These are phyloP conservation scores for Sepiola atlantica DNA, from an alignment of 2,888 invertebrate genomes.

Conservation along the genomic window DNA sequence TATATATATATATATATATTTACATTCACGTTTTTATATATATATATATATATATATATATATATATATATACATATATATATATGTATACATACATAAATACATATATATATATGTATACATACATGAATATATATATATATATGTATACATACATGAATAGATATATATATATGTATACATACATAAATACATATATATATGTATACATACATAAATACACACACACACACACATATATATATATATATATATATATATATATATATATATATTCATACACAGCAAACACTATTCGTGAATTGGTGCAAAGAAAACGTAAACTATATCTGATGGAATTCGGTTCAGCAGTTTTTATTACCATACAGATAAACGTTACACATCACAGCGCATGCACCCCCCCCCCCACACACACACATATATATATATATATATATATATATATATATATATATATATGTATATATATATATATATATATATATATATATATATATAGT, in stretches of 20 bases:
- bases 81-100: not conserved
- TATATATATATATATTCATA: not conserved
- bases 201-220: not conserved
- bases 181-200: not conserved
- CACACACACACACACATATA: not conserved
- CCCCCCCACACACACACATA: not conserved
- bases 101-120: not conserved
- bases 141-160: not conserved
- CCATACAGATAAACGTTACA: not conserved
- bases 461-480: not conserved
- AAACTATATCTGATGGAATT: not conserved
- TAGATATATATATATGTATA: not conserved
- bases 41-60: not conserved
- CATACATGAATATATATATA: not conserved
- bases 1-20: not conserved
- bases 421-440: not conserved
- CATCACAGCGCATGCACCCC: not conserved
- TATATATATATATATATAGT: too few relatives aligned
- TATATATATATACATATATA: not conserved
- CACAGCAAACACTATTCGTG: not conserved
- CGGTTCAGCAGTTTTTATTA: not conserved
- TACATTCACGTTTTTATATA: not conserved
- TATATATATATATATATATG: slow-evolving; percentile 4
- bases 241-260: not conserved
- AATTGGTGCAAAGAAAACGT: not conserved